Evolutionary conservation across 2,888 invertebrate species (phyloP).

Genomic region (Lycophotia porphyrea): DNA sequence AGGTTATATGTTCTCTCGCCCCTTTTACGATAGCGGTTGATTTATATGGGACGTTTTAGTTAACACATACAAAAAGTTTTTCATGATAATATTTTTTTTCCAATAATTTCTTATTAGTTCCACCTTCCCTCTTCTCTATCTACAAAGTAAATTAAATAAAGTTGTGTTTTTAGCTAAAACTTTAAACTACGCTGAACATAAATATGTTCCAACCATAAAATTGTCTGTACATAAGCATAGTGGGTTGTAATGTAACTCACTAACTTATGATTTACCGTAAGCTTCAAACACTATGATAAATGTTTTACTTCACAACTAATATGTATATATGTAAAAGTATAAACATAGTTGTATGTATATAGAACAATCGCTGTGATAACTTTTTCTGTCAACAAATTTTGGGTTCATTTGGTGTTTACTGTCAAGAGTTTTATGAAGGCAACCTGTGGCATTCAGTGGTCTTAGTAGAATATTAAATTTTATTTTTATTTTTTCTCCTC

Average conservation of each 20-base stretch:
- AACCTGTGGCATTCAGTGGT: slow-evolving; percentile 3
- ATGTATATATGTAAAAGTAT: neutral
- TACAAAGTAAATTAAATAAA: neutral
- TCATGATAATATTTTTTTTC: neutral
- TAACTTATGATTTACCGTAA: slow-evolving; percentile 64
- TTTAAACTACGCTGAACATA: slow-evolving; percentile 33
- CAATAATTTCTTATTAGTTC: neutral
- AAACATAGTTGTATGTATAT: neutral
- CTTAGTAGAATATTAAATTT: neutral
- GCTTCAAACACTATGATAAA: slow-evolving; percentile 47
- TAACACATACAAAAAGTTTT: neutral
- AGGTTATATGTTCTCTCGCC: neutral
- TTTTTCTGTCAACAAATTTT: neutral
- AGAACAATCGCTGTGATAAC: neutral
- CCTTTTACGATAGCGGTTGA: neutral
- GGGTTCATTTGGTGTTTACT: neutral
- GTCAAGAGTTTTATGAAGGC: slow-evolving; percentile 1
- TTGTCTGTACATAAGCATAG: slow-evolving; percentile 63
- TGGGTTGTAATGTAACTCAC: slow-evolving; percentile 62
- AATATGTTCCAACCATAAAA: slow-evolving; percentile 65
- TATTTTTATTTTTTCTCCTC: neutral
- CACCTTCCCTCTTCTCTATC: neutral
- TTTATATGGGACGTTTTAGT: neutral
- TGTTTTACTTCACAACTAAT: slow-evolving; percentile 26
- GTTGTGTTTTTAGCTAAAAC: neutral